Base-by-base conservation (phyloP, 2,888 invertebrate species). In the Ellobium chinense region DNA sequence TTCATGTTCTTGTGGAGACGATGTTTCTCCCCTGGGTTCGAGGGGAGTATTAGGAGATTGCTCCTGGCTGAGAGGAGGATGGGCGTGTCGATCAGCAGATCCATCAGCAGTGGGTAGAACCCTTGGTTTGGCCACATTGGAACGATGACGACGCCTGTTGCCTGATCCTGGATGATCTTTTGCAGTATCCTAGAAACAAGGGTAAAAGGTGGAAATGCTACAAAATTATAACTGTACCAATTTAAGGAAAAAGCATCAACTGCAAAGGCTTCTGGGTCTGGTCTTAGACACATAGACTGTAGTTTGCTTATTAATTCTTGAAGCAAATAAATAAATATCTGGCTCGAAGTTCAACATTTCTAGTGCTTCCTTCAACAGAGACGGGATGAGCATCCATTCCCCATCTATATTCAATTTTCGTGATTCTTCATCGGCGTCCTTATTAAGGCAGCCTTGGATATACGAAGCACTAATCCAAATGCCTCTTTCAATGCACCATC, bases 131-230 rank as follows among this genome's bases (percentile, higher is more conserved):
- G 39, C 77, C 81, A 81, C 36, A 34, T 63, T 21, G 78, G 82
- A 14, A 62, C 73, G 12, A 82, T 46, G 12, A 81, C 37, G 14
- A 78, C 56, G 18, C 69, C 81, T 54, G 78, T 78, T 27, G 58
- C 77, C 36, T 54, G 18, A 7, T 81, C 81, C 69, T 69, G 24
- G 37, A 29, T 60, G 12, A 81, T 65, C 46, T 83, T 81, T 63
- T 77, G 74, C 1, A 83, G 63, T 24, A 60, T 65, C 54, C 63
- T 73, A 24, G 58, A 18, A 46, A 46, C 18, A 7, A 80, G 31
- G 70, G 79, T 76, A 73, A 80, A 82, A 68, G 83, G 83, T 60
- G 83, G 83, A 65, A 81, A 82, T 29, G 62, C 46, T 63, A 79
- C 73, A 65, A 66, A 65, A 21, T 69, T 70, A 31, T 37, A 31